Base-by-base conservation (phyloP, 1,140 invertebrate species). In the Hycleus cichorii region DNA sequence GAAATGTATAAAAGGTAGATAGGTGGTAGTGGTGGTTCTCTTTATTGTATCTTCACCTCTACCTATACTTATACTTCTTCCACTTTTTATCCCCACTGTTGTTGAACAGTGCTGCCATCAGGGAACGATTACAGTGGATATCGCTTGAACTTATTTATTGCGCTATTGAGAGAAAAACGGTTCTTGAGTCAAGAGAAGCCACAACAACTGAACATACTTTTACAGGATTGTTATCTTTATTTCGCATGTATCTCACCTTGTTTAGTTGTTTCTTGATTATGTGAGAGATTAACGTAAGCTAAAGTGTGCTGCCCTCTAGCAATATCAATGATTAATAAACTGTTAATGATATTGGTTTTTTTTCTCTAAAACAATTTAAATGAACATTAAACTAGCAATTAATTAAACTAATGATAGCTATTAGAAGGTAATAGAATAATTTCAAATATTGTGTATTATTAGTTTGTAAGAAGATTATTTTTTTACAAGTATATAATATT, bases 61-160 rank as follows among this genome's bases (percentile, higher is more conserved):
- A 44, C 27, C 53, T 18, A n/a, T 32, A 45, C 42, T 40, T 3
- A 42, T 43, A 39, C 39, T 47, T 47, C 38, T 11, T 47, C 25
- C 7, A 24, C 11, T 26, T 45, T 32, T 11, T 42, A 11, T 42
- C 9, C 9, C 44, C 44, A 44, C 38, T 10, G 47, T 43, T 45
- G 45, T 51, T 58, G 63, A 47, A 48, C 47, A 49, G 63, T 64
- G 63, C 63, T 64, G 63, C 63, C 56, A 59, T 51, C 54, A 24
- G 59, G n/a, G 47, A 47, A 50, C 56, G 53, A 60, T 61, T 59
- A 52, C 47, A 27, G 49, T 59, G 63, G 59, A 58, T 45, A 59
- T 52, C 49, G 47, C 26, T 12, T 18, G 47, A 64, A 62, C 59
- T 57, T 60, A 58, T 63, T 63, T 63, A 63, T 60, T 59, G 49